A percentile compares a stretch with the other conserved stretches of the same genome.
Evolutionary conservation across 2,888 invertebrate species (phyloP).

Genomic region (Euphydryas editha): DNA sequence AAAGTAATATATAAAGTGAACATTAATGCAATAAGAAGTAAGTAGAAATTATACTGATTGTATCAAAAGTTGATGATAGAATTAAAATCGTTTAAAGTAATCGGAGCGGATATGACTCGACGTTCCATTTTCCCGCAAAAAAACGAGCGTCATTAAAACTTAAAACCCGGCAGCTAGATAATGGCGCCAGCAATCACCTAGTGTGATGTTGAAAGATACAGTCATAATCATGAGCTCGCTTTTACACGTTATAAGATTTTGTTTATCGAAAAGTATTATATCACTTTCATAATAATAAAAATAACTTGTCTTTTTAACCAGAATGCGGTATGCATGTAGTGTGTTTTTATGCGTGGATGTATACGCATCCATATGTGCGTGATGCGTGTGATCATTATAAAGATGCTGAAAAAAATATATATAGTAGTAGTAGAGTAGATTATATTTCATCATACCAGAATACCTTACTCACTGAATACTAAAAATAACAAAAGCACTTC

Average conservation of each 20-base stretch:
- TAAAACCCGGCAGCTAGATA: conserved; percentile 24
- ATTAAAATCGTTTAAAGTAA: background rate
- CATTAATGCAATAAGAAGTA: no score
- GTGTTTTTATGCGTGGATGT: no score
- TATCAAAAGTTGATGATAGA: background rate
- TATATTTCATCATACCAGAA: no score
- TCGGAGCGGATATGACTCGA: conserved; percentile 11
- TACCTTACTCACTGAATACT: no score
- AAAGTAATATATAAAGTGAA: no score
- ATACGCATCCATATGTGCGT: no score
- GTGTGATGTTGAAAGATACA: conserved; percentile 6
- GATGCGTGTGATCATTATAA: no score
- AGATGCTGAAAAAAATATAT: no score
- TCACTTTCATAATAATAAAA: background rate
- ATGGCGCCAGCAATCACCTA: conserved; percentile 18
- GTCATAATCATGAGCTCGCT: background rate
- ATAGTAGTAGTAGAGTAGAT: no score
- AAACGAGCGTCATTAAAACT: conserved; percentile 29
- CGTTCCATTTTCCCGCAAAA: conserved; percentile 28
- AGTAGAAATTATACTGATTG: background rate
- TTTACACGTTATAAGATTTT: conserved; percentile 1
- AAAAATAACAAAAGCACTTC: no score
- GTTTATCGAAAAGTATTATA: background rate
- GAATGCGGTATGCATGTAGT: no score
- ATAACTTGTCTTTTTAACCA: no score